phyloP scores from a whole-genome alignment of 2,113 vertebrate genomes.

The Python bivittatus region DNA sequence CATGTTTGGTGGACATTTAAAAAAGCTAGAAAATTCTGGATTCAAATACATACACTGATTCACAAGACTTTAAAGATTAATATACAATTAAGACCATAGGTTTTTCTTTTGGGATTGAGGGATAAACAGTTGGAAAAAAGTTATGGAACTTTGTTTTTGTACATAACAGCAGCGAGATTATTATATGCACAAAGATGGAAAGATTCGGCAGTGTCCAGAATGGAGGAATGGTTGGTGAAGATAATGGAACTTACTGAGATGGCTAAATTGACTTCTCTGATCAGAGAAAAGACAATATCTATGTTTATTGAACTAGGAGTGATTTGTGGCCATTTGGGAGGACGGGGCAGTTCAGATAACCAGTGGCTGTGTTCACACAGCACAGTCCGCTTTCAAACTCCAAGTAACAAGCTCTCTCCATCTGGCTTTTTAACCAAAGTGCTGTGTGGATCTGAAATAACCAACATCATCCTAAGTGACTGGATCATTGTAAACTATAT shows the following conservation, averaged over 20 bases:
- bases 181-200: not conserved
- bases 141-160: not conserved
- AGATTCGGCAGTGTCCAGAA: not conserved
- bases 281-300: not conserved
- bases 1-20: not conserved
- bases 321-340: not conserved
- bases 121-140: not conserved
- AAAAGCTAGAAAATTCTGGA: not conserved
- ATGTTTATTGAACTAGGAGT: not conserved
- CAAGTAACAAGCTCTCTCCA: not conserved
- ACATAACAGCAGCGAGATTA: not conserved
- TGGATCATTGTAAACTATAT: not conserved
- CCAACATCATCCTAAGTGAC: not conserved
- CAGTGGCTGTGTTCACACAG: not conserved
- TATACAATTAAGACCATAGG: not conserved
- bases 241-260: not conserved
- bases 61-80: not conserved
- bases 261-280: not conserved
- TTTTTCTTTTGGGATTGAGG: not conserved
- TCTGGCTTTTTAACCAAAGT: not conserved
- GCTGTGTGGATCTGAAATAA: not conserved
- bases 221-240: not conserved
- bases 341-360: not conserved
- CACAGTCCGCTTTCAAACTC: not conserved
- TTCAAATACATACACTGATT: not conserved